Conservation (phyloP, 2,888 invertebrate species). For the Steinernema scapterisci region DNA sequence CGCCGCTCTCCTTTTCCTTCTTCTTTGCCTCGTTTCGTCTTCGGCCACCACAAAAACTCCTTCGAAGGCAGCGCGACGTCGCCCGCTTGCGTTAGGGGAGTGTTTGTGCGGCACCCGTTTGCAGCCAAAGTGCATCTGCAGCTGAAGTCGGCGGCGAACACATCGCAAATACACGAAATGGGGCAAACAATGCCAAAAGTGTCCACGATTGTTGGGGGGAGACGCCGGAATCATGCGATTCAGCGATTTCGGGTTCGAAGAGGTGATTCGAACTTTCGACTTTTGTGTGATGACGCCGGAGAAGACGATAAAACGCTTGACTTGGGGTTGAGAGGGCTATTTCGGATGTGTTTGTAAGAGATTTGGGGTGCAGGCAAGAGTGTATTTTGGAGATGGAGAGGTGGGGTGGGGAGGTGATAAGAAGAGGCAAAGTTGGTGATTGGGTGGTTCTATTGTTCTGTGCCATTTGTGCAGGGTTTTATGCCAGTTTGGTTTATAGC, state of each 20-base stretch:
- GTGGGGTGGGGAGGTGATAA: too few relatives aligned
- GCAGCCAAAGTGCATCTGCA: constrained; percentile 30
- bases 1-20: not conserved
- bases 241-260: not conserved
- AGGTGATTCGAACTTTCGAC: not conserved
- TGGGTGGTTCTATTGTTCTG: too few relatives aligned
- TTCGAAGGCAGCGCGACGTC: not conserved
- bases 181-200: not conserved
- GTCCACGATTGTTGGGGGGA: not conserved
- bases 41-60: not conserved
- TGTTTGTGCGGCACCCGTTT: constrained; percentile 11
- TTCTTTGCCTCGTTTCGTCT: not conserved
- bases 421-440: too few relatives aligned
- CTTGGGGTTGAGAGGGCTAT: not conserved
- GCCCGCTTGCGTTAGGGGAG: too few relatives aligned
- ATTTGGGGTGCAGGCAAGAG: not conserved
- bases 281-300: not conserved
- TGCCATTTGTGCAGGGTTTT: too few relatives aligned
- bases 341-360: not conserved
- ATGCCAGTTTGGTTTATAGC: too few relatives aligned
- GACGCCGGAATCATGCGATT: not conserved
- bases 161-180: constrained; percentile 16
- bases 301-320: not conserved
- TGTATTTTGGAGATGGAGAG: too few relatives aligned
- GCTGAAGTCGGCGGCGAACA: not conserved